Conservation (phyloP, 2,888 invertebrate species). For the Dicycla oo region DNA sequence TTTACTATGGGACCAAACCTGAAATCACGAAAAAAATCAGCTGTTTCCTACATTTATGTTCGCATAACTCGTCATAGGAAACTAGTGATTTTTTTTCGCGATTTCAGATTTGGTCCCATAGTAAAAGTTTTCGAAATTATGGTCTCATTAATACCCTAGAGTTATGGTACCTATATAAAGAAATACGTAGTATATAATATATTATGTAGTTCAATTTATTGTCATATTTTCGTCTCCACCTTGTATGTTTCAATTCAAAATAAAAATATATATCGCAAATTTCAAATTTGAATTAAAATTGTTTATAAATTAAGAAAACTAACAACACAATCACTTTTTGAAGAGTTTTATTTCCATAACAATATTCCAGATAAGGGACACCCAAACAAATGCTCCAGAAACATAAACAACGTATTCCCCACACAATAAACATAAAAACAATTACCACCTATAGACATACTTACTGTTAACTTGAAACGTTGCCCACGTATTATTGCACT, state of each 20-base stretch:
- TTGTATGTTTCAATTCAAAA: background rate
- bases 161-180: too few relatives aligned
- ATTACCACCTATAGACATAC: slow-evolving; percentile 42
- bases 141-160: too few relatives aligned
- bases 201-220: too few relatives aligned
- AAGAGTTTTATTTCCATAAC: slow-evolving; percentile 9
- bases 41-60: too few relatives aligned
- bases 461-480: slow-evolving; percentile 49
- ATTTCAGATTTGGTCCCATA: too few relatives aligned
- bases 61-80: too few relatives aligned
- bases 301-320: background rate
- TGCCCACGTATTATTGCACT: slow-evolving; percentile 54
- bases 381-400: slow-evolving; percentile 3
- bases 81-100: too few relatives aligned
- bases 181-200: too few relatives aligned
- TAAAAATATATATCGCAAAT: background rate
- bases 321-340: background rate
- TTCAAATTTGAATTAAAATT: background rate
- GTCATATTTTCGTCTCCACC: too few relatives aligned
- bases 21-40: too few relatives aligned
- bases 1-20: too few relatives aligned
- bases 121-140: too few relatives aligned
- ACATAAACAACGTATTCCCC: slow-evolving; percentile 30
- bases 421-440: slow-evolving; percentile 48
- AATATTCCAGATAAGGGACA: background rate